Base-by-base conservation (phyloP, 2,888 invertebrate species). In the Nebria salina region DNA sequence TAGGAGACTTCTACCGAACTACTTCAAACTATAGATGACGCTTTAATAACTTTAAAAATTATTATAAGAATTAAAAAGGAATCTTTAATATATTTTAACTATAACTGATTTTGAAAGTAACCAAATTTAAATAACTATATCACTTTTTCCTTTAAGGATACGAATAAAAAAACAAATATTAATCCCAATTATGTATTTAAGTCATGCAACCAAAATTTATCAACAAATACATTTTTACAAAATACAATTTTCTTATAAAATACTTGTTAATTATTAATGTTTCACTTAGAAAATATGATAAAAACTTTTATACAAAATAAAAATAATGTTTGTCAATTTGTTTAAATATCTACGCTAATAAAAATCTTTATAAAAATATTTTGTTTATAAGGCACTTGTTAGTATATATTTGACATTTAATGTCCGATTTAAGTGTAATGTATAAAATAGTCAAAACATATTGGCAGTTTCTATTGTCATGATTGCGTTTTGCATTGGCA, bases 301-400 rank as follows among this genome's bases (percentile, higher is more conserved):
- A 54, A 54, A 54, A 54, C 54, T 54, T 54, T 54, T 54, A 54
- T 54, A 54, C 54, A 20, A 20, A 20, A 20, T 20, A 20, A 54
- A 54, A 54, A 54, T 54, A 54, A 34, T 34, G 34, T 34, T 34
- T 34, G 34, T 34, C 34, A 34, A 54, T 54, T 54, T 11, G 54
- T 54, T 54, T 54, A 54, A 54, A 54, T 54, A 54, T 11, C 13
- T 54, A 54, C 8, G 13, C 11, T 54, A 54, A 54, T 54, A 54
- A 54, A 54, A 54, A 8, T 54, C 54, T 8, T 7, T 54, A 54
- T 54, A 54, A 54, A 3, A 54, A 54, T 54, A 54, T 54, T 54
- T 54, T 54, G 54, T 54, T 54, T 54, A 54, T 54, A 54, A 54
- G 54, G 54, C 54, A 54, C 54, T 54, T 54, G 54, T 54, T 54